A percentile compares a stretch with the other conserved stretches of the same genome.
phyloP scores from a whole-genome alignment of 2,888 invertebrate genomes.

The Mythimna impura region DNA sequence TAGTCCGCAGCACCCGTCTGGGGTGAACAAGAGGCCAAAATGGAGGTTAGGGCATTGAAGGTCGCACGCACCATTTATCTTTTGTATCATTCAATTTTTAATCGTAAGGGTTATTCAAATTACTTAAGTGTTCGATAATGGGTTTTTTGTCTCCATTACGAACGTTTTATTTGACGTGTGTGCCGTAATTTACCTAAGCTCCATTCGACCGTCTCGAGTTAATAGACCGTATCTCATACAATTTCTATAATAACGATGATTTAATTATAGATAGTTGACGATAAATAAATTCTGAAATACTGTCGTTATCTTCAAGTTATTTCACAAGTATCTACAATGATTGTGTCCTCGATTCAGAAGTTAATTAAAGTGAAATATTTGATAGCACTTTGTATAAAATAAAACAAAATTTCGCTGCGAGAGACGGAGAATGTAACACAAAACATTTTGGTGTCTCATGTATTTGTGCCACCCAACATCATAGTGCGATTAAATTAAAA shows the following conservation, averaged over 20 bases:
- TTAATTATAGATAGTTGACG: constrained; percentile 47
- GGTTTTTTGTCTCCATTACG: constrained; percentile 31
- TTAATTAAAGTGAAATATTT: constrained; percentile 50
- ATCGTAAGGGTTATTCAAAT: constrained; percentile 55
- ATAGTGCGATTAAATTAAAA: constrained; percentile 60
- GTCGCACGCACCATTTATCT: constrained; percentile 54
- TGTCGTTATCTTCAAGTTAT: constrained; percentile 14
- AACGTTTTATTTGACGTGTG: constrained; percentile 18
- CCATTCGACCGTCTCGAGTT: constrained; percentile 34
- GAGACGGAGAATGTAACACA: constrained; percentile 46
- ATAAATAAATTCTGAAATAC: constrained; percentile 31
- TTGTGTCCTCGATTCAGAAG: constrained; percentile 14
- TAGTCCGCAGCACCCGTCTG: constrained; percentile 43
- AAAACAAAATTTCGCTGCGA: constrained; percentile 40
- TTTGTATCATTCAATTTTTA: constrained; percentile 51
- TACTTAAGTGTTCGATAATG: constrained; percentile 36
- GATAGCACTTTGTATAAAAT: constrained; percentile 23
- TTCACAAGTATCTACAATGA: constrained; percentile 7
- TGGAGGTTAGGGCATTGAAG: constrained; percentile 53
- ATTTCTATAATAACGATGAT: constrained; percentile 48
- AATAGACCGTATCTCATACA: constrained; percentile 40
- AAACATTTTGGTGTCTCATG: constrained; percentile 47
- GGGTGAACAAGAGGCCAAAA: constrained; percentile 56
- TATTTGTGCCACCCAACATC: constrained; percentile 45
- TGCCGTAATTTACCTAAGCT: constrained; percentile 23